Conservation (phyloP, 2,113 vertebrate species). For the Pteruthius melanotis region DNA sequence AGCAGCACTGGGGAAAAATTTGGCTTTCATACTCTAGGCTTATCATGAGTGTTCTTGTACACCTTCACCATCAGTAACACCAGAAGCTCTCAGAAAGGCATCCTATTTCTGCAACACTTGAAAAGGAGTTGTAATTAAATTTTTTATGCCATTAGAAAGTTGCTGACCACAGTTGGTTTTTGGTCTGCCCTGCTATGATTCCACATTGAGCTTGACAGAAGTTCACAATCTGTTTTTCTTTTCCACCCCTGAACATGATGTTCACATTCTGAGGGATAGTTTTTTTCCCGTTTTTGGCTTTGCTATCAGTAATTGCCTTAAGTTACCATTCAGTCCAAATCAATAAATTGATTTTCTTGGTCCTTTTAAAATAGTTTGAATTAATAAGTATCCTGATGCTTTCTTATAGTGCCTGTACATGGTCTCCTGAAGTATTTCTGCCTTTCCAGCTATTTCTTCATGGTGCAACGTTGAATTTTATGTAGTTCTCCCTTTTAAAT, state of each 20-base stretch:
- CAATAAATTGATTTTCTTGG: background rate
- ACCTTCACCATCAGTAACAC: background rate
- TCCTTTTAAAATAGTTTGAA: background rate
- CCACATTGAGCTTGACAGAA: background rate
- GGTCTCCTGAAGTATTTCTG: background rate
- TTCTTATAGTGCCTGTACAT: background rate
- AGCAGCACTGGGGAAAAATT: background rate
- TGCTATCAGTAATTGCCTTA: background rate
- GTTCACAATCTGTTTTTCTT: background rate
- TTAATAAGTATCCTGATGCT: background rate
- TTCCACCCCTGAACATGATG: background rate
- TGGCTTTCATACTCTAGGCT: background rate
- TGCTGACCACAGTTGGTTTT: slow-evolving; percentile 13
- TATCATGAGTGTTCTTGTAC: background rate
- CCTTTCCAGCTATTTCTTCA: background rate
- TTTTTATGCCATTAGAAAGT: background rate
- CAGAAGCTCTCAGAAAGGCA: background rate
- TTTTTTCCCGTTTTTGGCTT: background rate
- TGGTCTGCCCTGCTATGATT: background rate
- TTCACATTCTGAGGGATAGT: background rate
- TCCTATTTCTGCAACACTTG: background rate
- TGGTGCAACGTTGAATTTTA: background rate
- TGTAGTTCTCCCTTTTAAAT: background rate
- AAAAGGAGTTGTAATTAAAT: slow-evolving; percentile 4
- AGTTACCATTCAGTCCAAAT: background rate